phyloP scores from a whole-genome alignment of 2,797 vertebrate species.

The Chromis chromis region DNA sequence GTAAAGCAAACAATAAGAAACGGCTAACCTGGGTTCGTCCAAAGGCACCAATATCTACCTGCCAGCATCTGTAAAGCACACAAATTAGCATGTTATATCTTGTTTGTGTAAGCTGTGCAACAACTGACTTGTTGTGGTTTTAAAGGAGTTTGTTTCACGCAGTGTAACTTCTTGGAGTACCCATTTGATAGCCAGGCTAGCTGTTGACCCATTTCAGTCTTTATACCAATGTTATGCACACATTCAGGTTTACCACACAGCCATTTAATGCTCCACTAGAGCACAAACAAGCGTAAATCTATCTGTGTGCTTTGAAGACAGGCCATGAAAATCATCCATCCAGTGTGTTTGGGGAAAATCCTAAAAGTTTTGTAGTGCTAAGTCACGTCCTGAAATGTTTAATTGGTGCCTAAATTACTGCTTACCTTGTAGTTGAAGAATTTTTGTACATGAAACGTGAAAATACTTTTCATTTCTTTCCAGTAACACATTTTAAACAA shows the following conservation, averaged over 20 bases:
- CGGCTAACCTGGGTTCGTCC: not conserved
- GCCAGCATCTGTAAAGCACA: not conserved
- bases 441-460: slow-evolving; percentile 34
- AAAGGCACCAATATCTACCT: not conserved
- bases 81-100: not conserved
- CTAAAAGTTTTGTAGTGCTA: not conserved
- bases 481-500: slow-evolving; percentile 51
- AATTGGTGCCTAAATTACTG: slow-evolving; percentile 22
- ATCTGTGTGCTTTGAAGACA: not conserved
- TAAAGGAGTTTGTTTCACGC: too few species aligned
- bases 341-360: slow-evolving; percentile 1
- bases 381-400: not conserved
- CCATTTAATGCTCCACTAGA: not conserved
- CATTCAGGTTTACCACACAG: not conserved
- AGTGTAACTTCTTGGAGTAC: too few species aligned
- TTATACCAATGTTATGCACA: too few species aligned
- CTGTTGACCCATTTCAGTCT: too few species aligned
- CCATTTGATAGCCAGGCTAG: too few species aligned
- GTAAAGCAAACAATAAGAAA: not conserved
- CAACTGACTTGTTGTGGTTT: too few species aligned
- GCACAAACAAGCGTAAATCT: not conserved
- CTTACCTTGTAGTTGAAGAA: slow-evolving; percentile 21
- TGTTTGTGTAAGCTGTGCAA: too few species aligned
- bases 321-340: not conserved
- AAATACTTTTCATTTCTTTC: slow-evolving; percentile 49